These are phyloP conservation scores for Drosophila neotestacea DNA, from an alignment of 2,888 invertebrate species.

Conservation along the genomic window DNA sequence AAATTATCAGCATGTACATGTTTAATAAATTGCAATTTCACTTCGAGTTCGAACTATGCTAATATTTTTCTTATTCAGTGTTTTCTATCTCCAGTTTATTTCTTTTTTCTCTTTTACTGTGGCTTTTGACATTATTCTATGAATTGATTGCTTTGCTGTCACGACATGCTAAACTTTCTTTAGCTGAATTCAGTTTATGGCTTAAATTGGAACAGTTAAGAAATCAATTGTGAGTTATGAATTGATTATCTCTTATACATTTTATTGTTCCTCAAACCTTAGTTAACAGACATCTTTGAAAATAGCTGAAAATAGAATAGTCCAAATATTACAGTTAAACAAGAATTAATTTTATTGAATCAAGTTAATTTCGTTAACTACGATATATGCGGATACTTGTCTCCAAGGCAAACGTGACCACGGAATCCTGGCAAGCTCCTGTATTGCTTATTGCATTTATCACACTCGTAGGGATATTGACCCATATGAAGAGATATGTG, in stretches of 20 bases:
- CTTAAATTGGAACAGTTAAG: not conserved
- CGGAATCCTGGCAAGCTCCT: constrained; percentile 3
- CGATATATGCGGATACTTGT: no score
- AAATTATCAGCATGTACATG: constrained; percentile 59
- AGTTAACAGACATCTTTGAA: no score
- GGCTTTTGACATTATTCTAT: constrained; percentile 3
- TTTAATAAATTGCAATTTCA: constrained; percentile 70
- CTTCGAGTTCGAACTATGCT: constrained; percentile 62
- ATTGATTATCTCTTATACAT: not conserved
- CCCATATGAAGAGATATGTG: not conserved
- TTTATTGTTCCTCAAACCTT: no score
- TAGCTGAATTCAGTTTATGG: not conserved
- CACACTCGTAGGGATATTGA: not conserved
- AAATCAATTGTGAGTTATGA: not conserved
- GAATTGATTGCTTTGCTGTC: constrained; percentile 2
- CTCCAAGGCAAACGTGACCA: not conserved
- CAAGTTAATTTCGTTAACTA: no score
- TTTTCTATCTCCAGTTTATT: not conserved
- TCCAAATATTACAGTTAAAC: no score
- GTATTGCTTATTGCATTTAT: constrained; percentile 4
- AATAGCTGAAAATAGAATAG: no score
- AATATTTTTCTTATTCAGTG: constrained; percentile 6
- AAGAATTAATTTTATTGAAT: no score
- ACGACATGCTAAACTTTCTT: constrained; percentile 20
- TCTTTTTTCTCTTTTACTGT: not conserved